Base-by-base conservation (phyloP, 2,113 vertebrate species). In the Theristicus caerulescens region DNA sequence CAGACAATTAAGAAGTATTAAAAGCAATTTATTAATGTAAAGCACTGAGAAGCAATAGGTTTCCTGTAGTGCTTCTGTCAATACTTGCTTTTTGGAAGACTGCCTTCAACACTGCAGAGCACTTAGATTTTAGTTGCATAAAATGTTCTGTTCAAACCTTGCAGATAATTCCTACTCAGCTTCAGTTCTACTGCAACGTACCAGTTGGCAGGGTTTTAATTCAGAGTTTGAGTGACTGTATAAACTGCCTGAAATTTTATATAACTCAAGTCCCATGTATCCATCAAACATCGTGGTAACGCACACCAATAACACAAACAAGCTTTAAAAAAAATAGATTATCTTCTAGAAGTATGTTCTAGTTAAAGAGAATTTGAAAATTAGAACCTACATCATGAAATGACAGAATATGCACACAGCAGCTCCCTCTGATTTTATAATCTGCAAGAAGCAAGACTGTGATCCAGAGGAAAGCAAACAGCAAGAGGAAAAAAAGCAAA, bases 11-110 rank as follows among this genome's bases (percentile, higher is more conserved):
- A 59, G 42, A 8, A 73, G 32, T 65, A 94, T 80, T 95, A 78
- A 91, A 89, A 94, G 83, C 78, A 46, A 93, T 89, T 95, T 89
- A 92, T 96, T 94, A 96, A 66, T 71, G 73, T 52, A 76, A 83
- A 86, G 49, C 38, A 76, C 32, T 29, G 29, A 34, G 83, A 76
- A 95, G 70, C 86, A 40, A 86, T 42, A 6, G 7, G 87, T 74
- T 94, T 94, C 74, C 78, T 73, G 55, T 51, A 15, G 76, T 61
- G 81, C 47, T 77, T 61, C 5, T 59, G 86, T n/a, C 70, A 82
- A 67, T 79, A 79, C 71, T 51, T 40, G 81, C 27, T 71, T 92
- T 84, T 86, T 36, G 34, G 59, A 64, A 93, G 76, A 81, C 62
- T 81, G 69, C 79, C 61, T 90, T 46, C 49, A 59, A 79, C 80